These are phyloP conservation scores for Diplogasteroides magnus DNA, from an alignment of 1,140 invertebrate species.

Conservation along the genomic window DNA sequence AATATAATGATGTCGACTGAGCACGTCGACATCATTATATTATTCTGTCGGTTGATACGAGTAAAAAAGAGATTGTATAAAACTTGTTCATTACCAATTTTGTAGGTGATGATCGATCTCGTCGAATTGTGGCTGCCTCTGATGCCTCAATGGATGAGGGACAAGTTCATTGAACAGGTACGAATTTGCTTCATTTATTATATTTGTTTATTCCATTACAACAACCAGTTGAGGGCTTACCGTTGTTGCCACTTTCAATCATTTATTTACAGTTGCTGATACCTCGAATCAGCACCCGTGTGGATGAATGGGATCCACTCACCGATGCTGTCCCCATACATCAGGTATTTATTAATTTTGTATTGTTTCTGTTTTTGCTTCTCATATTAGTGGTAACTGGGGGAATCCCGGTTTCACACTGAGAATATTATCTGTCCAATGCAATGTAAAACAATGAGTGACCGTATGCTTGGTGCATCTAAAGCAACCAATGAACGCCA, in stretches of 20 bases:
- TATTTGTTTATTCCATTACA: not conserved
- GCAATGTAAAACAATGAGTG: not conserved
- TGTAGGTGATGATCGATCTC: slow-evolving; percentile 66
- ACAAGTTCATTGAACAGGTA: slow-evolving; percentile 75
- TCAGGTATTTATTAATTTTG: too few relatives aligned
- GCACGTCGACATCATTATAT: not conserved
- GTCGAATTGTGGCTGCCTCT: slow-evolving; percentile 75
- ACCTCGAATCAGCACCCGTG: slow-evolving; percentile 38
- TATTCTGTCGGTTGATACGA: not conserved
- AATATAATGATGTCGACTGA: not conserved
- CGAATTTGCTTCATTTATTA: slow-evolving; percentile 1
- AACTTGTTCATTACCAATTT: too few relatives aligned
- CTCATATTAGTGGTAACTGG: too few relatives aligned
- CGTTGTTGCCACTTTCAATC: slow-evolving; percentile 2
- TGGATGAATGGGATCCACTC: slow-evolving; percentile 79
- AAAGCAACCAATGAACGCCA: too few relatives aligned
- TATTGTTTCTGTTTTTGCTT: too few relatives aligned
- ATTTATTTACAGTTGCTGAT: slow-evolving; percentile 38
- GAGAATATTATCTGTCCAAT: not conserved
- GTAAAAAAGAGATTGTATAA: not conserved
- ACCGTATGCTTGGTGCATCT: too few relatives aligned
- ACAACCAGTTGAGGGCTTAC: not conserved
- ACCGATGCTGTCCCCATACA: slow-evolving; percentile 87
- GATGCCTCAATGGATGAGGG: slow-evolving; percentile 75
- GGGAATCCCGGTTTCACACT: slow-evolving; percentile 63